phyloP scores from a whole-genome alignment of 1,140 invertebrate genomes.

The Ladona fulva region DNA sequence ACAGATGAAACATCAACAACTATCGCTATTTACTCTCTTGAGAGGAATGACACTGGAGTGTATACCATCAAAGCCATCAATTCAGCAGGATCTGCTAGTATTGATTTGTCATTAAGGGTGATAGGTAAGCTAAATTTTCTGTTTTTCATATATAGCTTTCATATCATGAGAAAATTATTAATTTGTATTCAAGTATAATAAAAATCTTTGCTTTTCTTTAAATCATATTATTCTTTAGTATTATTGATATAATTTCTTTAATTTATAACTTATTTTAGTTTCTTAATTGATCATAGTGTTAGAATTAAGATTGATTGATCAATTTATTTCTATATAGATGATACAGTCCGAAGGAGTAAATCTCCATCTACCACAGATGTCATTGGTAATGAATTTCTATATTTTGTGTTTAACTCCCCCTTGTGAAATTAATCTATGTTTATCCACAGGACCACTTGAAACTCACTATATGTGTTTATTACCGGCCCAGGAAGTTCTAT shows the following conservation, averaged over 20 bases:
- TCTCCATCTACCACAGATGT: conserved; percentile 28
- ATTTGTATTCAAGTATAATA: too few species aligned
- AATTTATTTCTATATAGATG: conserved; percentile 28
- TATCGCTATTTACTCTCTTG: conserved; percentile 50
- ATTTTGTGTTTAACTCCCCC: not conserved
- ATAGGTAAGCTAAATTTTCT: conserved; percentile 47
- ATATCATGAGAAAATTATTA: too few species aligned
- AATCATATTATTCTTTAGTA: too few species aligned
- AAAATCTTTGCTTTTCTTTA: too few species aligned
- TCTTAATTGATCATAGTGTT: too few species aligned
- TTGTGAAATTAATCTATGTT: not conserved
- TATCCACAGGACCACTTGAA: too few species aligned
- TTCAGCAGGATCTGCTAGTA: conserved; percentile 53
- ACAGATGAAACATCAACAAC: conserved; percentile 47
- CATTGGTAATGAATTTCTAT: conserved; percentile 29
- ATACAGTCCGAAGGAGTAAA: conserved; percentile 31
- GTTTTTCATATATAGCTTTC: too few species aligned
- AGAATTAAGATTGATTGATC: not conserved
- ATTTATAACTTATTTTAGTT: too few species aligned
- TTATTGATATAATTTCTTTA: too few species aligned
- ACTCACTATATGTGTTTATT: too few species aligned
- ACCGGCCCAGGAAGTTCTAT: too few species aligned
- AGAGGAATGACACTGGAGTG: conserved; percentile 50
- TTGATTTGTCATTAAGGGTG: conserved; percentile 67
- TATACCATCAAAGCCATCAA: conserved; percentile 60